Evolutionary conservation across 92 coral and sea anemone species (phyloP), one percentile per base, ranked within the genome.

Genomic region (Palythoa grandis): DNA sequence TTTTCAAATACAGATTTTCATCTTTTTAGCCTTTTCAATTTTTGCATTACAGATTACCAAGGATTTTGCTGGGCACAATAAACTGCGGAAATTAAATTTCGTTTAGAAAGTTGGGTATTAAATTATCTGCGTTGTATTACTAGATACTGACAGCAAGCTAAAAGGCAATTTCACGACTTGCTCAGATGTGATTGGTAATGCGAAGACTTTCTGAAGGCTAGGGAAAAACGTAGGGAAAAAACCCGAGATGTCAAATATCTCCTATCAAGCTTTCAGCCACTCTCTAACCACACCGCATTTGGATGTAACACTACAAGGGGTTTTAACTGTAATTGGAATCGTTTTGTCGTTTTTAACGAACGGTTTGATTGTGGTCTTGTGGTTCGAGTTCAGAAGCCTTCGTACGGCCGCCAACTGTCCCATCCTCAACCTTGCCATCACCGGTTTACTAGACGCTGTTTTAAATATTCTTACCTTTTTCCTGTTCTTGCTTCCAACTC

Each of bases 331-430:
- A 20, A 5, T 67, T 12, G 73, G 60, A 7, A 65, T 80, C 16
- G 13, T 52, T 29, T 80, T 66, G 4, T 65, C 85, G 8, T 38
- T 80, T 19, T 37, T 80, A n/a, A 52, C 74, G 3, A 80, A 80
- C 29, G 74, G 75, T 5, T 22, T 80, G 7, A 24, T 80, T 23
- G 72, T 67, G 22, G 40, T 80, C n/a, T 11, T 80, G 10, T 80
- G 85, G 85, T 52, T 29, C 15, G 20, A 80, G 23, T 6, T 25
- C 48, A 15, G 29, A 68, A 39, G 47, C 9, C 85, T 80, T 52
- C 74, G 85, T 1, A 65, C 85, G 9, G 85, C 85, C 10, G 85
- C 85, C 1, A 80, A 80, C 63, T 80, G 63, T n/a, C 75, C 38
- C 73, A 50, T 80, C 16, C 85, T 80, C 12, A 80, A 80, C 63